Base-by-base conservation (phyloP, 2,113 vertebrate genomes). In the Gallinago jamesoni region DNA sequence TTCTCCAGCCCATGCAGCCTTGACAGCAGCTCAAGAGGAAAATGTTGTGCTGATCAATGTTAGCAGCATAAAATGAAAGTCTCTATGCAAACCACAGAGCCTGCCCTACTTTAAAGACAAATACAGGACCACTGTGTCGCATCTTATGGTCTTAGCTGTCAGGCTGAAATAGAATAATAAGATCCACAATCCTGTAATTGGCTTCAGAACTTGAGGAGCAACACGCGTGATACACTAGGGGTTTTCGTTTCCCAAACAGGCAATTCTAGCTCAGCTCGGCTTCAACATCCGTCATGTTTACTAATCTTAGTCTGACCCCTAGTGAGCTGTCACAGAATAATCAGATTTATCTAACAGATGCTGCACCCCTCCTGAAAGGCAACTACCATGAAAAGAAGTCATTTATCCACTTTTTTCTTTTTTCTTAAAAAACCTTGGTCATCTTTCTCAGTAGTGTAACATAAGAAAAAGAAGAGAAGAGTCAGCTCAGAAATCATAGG, bases 301-400 rank as follows among this genome's bases (percentile, higher is more conserved):
- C 87, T 96, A 80, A 95, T 96, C 89, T 94, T 92, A 89, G 94
- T 62, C 90, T 96, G 97, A 97, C 96, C 94, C 89, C 96, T 97
- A 91, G 96, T 96, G 96, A 97, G 89, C 91, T 75, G 66, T 69
- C 87, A 82, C 41, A 87, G 96, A 94, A 94, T 74, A 69, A 96
- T 89, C 87, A 74, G 53, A 59, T 88, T 86, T 74, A 57, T 70
- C 72, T 60, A 79, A 79, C 56, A 39, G 9, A 31, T 55, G 33
- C 80, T 62, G 69, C 27, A 35, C 35, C 43, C 91, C 92, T 89
- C 64, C 76, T 78, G 52, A 67, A 68, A 59, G 68, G 28, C 63
- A 72, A 4, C 74, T 75, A 64, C 31, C 43, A 82, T 23, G 41
- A 45, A 86, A 79, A 77, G 10, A 47, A 52, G 59, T 83, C 1